phyloP scores from a whole-genome alignment of 1,140 invertebrate species.

The Brachionus rotundiformis region DNA sequence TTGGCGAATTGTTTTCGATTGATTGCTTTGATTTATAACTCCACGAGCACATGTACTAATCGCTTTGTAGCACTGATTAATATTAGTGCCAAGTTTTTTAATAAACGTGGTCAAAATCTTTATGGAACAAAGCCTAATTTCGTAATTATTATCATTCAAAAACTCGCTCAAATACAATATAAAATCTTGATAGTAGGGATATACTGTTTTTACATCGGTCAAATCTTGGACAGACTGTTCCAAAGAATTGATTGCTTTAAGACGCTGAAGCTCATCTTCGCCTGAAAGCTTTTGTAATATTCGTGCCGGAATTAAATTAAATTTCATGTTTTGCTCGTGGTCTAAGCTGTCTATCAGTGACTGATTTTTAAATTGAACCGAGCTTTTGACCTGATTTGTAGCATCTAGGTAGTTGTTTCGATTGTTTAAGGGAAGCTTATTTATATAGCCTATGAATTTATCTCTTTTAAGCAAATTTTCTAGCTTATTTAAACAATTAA shows the following conservation, averaged over 20 bases:
- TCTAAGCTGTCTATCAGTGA: neutral
- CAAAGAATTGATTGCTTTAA: conserved; percentile 62
- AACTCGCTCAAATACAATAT: conserved; percentile 68
- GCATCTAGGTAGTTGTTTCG: conserved; percentile 59
- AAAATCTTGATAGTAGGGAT: conserved; percentile 70
- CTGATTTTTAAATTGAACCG: conserved; percentile 53
- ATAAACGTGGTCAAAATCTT: conserved; percentile 66
- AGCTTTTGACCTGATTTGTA: conserved; percentile 15
- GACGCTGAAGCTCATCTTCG: conserved; percentile 61
- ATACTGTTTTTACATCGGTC: conserved; percentile 61
- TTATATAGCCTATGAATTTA: conserved; percentile 54
- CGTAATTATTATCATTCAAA: conserved; percentile 68
- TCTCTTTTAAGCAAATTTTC: conserved; percentile 20
- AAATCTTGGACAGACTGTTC: conserved; percentile 58
- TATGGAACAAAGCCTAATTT: conserved; percentile 68
- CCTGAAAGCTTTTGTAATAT: conserved; percentile 60
- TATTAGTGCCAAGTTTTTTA: conserved; percentile 58
- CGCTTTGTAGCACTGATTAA: conserved; percentile 61
- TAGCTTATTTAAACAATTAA: conserved; percentile 35
- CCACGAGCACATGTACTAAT: conserved; percentile 61
- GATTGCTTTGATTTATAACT: conserved; percentile 69
- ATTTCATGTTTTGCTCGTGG: conserved; percentile 52
- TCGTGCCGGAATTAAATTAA: conserved; percentile 63
- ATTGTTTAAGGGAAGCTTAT: conserved; percentile 55
- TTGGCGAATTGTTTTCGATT: conserved; percentile 65